Base-by-base conservation (phyloP, 2,888 invertebrate genomes). In the Hypomecis punctinalis region DNA sequence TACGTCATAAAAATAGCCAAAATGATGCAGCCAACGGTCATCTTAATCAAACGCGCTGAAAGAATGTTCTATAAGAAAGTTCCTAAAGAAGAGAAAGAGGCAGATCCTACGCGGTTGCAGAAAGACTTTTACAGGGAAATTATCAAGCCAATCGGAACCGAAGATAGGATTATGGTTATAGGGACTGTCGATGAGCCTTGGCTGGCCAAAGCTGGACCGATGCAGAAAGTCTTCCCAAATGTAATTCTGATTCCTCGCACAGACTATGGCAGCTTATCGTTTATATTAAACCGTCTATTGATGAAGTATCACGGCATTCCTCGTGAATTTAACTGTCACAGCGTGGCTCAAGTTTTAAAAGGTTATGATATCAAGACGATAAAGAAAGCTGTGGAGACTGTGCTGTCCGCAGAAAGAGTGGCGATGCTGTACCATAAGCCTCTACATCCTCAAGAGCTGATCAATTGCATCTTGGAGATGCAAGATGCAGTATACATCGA, bases 11-110 rank as follows among this genome's bases (percentile, higher is more conserved):
- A 95, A 93, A 95, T 96, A 75, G 93, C 95, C 35, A 90, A 91
- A 67, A 60, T 94, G n/a, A 94, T 95, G 78, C 96, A 97, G 74
- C 97, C 97, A 0, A 94, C 96, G 0, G 90, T 97, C 0, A 94
- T 97, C 66, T 94, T 95, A 69, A 94, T 97, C 33, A 95, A 95
- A 5, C 90, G 93, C 51, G 95, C 94, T 0, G 96, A 96, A 64
- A 95, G 94, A 76, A 91, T 95, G 69, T 97, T 96, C 88, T 95
- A 94, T 68, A 96, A 95, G 73, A 95, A 94, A 80, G 93, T 96
- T 5, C 95, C 96, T 0, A 89, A 92, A 67, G 93, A 94, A 49
- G 95, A 96, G 70, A 94, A 94, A 83, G 84, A 92, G 23, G 83
- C 92, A 10, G 95, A 96, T 71, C 97, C 97, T 0, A 96, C 95